Evolutionary conservation across 2,797 vertebrate species (phyloP), one percentile per base, ranked within the genome.

Genomic region (Platyrinchus mystaceus): DNA sequence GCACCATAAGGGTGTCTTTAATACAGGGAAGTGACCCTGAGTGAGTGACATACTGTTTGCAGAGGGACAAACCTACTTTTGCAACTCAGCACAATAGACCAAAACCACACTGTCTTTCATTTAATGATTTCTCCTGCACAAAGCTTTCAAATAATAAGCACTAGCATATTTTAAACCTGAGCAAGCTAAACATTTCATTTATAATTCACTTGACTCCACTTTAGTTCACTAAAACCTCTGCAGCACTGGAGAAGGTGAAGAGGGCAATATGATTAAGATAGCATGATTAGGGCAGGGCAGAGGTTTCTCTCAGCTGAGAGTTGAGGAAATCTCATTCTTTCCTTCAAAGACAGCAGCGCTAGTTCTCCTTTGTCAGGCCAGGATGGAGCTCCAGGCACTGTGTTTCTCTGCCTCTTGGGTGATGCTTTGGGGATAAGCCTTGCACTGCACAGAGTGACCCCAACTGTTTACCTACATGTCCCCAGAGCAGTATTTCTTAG

Each of bases 131-230:
- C 47, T 76, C 34, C 67, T 67, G 63, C 67, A 88, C 44, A 84
- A 95, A 84, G 88, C 83, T 90, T 92, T 89, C 64, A 81, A 41
- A 62, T 84, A 92, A 84, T 67, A 92, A 77, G 44, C 71, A 82
- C 43, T 68, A 80, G 36, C 49, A 66, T 95, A 73, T 73, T 91
- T 84, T 88, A 84, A 90, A 93, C 77, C 56, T 84, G 70, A 94
- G 50, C 60, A 84, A 91, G 80, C 67, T 55, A 82, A 95, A 73
- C 74, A 53, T 88, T 95, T 93, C 63, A 87, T 94, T 85, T 89
- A 27, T 44, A 66, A 47, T 88, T 90, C 80, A 93, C 60, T 68
- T 66, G 49, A 89, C 75, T 80, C 81, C 32, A 68, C 84, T 86
- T 87, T 28, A 60, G 53, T 66, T 94, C 58, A 64, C 91, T 86